Base-by-base conservation (phyloP, 2,888 invertebrate species). In the Malachius bipustulatus region DNA sequence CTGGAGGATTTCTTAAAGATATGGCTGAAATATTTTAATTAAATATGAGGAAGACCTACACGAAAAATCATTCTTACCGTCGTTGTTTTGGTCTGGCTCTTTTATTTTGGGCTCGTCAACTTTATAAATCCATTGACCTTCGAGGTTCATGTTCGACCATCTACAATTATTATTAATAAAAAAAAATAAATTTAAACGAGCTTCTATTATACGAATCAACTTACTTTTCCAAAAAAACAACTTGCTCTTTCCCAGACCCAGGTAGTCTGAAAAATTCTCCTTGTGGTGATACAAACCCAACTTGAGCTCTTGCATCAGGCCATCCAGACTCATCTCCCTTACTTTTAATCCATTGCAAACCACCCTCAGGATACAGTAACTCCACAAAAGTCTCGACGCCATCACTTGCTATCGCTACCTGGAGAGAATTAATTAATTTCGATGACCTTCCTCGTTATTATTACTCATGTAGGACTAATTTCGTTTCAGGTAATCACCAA, bases 311-410 rank as follows among this genome's bases (percentile, higher is more conserved):
- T 0, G 90, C 87, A 54, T 94, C 93, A 0, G 85, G 83, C 30
- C 84, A 57, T 14, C 77, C 78, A n/a, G 74, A 69, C n/a, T 75
- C 73, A 47, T 81, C 79, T 0, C 74, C 69, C 38, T 81, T 78
- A 32, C 82, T 82, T 57, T 85, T 82, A 34, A 89, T 75, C 97
- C 97, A 98, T 56, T 90, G 84, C 34, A 98, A 77, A 1, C 88
- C 88, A 39, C 78, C 72, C 47, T 82, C 78, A 1, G 88, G 83
- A 60, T 96, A 98, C 37, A 90, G 66, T 45, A 94, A 73, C 52
- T 90, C 79, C 0, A 80, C 84, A 56, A 82, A 97, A 2, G 84
- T 82, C 45, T 85, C 77, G 0, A 69, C 70, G 2, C 84, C 85
- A 56, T 89, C 77, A 28, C 77, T 76, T 11, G 75, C 75, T 40